A percentile compares a stretch with the other conserved stretches of the same genome.
phyloP scores from a whole-genome alignment of 2,113 vertebrate genomes.

The Paracanthobrama guichenoti region DNA sequence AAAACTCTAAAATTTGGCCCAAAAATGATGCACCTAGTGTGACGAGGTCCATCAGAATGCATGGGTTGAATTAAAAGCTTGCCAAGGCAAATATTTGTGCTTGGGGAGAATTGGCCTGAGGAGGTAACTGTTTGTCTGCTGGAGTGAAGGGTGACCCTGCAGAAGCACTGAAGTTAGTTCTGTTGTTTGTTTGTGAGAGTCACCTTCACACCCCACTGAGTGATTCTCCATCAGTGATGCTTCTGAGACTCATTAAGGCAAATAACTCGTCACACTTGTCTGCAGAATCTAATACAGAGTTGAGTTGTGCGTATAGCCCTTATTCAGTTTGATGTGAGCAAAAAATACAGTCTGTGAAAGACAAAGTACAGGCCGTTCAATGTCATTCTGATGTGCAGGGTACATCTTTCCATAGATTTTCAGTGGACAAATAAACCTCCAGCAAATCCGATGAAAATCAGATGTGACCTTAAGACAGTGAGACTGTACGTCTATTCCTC shows the following conservation, averaged over 20 bases:
- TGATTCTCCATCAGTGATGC: conserved; percentile 6
- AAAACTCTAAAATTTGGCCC: too few species aligned
- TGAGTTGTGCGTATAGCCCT: not conserved
- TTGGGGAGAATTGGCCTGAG: not conserved
- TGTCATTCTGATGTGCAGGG: not conserved
- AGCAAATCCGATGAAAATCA: not conserved
- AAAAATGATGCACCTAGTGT: not conserved
- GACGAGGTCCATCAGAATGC: not conserved
- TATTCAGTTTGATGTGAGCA: not conserved
- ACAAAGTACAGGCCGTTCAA: not conserved
- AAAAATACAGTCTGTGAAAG: not conserved
- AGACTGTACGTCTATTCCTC: not conserved
- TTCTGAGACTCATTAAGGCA: conserved; percentile 4
- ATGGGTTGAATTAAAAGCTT: not conserved
- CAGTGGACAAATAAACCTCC: not conserved
- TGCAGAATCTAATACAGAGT: not conserved
- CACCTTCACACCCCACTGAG: conserved; percentile 31
- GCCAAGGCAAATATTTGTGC: not conserved
- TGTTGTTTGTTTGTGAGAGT: not conserved
- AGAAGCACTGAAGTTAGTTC: not conserved
- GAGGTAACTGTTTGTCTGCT: not conserved
- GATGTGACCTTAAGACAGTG: not conserved
- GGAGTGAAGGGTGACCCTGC: not conserved
- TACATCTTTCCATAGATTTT: not conserved
- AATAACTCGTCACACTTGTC: not conserved